Base-by-base conservation (phyloP, 2,113 vertebrate species). In the Mormoops blainvillei region DNA sequence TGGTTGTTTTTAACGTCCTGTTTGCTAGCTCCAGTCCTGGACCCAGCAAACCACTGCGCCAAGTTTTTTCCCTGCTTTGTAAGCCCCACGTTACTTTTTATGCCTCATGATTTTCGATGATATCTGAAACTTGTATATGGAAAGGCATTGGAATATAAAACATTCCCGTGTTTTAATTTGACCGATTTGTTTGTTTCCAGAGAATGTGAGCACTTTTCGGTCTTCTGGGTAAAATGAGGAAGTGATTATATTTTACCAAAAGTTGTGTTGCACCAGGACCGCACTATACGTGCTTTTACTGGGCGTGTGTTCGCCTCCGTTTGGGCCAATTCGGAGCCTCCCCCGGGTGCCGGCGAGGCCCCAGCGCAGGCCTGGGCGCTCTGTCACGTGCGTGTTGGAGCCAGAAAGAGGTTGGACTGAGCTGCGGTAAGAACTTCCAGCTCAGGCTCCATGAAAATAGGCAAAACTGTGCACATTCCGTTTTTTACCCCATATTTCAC, bases 231-330 rank as follows among this genome's bases (percentile, higher is more conserved):
- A 4, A 31, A 5, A 1, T 2, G 45, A 63, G 43, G 56, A 43
- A 7, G 48, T 19, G 26, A 12, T 4, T 26, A 5, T 6, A 12
- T 12, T 4, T 24, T 14, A 7, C 45, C 13, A 4, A 54, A 18
- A 19, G 20, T 8, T 54, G 0, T 0, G 2, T 1, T 2, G 33
- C 11, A 19, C 70, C 0, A 3, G 14, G 33, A 2, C 33, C 26
- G 0, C 3, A 0, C 8, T 2, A 4, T 18, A n/a, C n/a, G n/a
- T 5, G 36, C 33, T 54, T 6, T 18, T 3, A 20, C 0, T n/a
- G 8, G 45, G 58, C 36, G 3, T 0, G 41, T 41, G 33, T 10
- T 0, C 2, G 0, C 74, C 22, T 10, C 22, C 15, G 0, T 0
- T 0, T 12, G 2, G 36, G 43, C 6, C 18, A 12, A 16, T 10